Percentiles rank a stretch among this genome's conserved stretches.
phyloP scores from a whole-genome alignment of 2,113 vertebrate genomes.

The Equus przewalskii region DNA sequence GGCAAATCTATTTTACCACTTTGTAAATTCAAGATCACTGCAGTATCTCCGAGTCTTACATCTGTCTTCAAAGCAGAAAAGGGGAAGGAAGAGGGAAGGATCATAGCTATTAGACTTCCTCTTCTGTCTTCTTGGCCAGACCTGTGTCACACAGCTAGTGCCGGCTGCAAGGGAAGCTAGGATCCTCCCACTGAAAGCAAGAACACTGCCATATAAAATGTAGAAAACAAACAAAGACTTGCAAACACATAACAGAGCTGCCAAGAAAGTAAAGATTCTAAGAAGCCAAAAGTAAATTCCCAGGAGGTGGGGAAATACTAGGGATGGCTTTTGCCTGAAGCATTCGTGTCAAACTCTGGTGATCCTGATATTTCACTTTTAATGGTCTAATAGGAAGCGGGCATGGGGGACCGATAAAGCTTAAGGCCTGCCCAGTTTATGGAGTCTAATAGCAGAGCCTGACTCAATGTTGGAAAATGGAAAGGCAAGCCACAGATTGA shows the following conservation, averaged over 20 bases:
- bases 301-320: background rate
- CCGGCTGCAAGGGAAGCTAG: background rate
- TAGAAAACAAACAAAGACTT: background rate
- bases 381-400: background rate
- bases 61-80: background rate
- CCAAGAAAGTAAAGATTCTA: constrained; percentile 2
- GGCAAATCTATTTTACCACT: background rate
- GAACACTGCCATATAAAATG: background rate
- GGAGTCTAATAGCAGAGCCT: background rate
- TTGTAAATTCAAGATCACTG: background rate
- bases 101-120: background rate
- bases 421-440: background rate
- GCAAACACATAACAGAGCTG: background rate
- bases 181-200: background rate
- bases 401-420: background rate
- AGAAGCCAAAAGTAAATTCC: background rate
- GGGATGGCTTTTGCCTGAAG: background rate
- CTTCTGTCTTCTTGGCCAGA: background rate
- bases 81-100: background rate
- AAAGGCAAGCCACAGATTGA: background rate
- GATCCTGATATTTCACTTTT: background rate
- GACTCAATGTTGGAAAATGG: background rate
- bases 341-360: background rate
- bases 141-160: background rate
- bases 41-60: background rate